Evolutionary conservation across 2,113 vertebrate species (phyloP), one percentile per base, ranked within the genome.

Genomic region (Illadopsis cleaveri): DNA sequence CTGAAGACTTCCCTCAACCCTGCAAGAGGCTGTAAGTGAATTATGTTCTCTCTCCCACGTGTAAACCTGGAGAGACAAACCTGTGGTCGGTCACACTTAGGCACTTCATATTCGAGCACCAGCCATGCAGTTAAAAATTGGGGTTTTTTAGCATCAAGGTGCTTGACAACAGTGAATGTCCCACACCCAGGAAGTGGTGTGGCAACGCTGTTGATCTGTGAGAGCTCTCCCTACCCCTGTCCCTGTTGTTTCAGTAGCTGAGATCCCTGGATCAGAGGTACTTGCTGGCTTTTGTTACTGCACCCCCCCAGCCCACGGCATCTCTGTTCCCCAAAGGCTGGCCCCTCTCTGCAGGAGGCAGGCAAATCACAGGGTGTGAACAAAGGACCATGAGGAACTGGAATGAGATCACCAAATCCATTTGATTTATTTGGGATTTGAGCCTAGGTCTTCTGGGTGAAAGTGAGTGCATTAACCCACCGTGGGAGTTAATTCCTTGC

Each of bases 401-500:
- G 79, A 81, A 95, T 95, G 92, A 93, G 88, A 92, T 92, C 94
- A 94, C 60, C 53, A 93, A 92, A 93, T 68, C 76, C 68, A 69
- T 92, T 95, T 33, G 69, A 83, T 86, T 96, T 92, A 78, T 90
- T 93, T 1, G 12, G 96, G 82, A 76, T 93, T 93, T 93, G 79
- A 94, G 80, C 88, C 69, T 48, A 35, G 77, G 72, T 96, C 86
- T 93, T 93, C 65, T 64, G 90, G 51, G 93, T 90, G 80, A 92
- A 89, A 97, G 72, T 89, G 76, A 91, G 61, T 35, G 64, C 15
- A 6, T 92, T 95, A 96, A 95, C 93, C 82, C 40, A 9, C 61
- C 38, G 86, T 72, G 82, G 93, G 80, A 88, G 82, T 90, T 96
- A 96, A 96, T 94, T 95, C 96, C 79, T 93, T 92, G 71, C 93